Evolutionary conservation across 2,797 vertebrate species (phyloP), one percentile per base, ranked within the genome.

Genomic region (Lindbergichthys nudifrons): DNA sequence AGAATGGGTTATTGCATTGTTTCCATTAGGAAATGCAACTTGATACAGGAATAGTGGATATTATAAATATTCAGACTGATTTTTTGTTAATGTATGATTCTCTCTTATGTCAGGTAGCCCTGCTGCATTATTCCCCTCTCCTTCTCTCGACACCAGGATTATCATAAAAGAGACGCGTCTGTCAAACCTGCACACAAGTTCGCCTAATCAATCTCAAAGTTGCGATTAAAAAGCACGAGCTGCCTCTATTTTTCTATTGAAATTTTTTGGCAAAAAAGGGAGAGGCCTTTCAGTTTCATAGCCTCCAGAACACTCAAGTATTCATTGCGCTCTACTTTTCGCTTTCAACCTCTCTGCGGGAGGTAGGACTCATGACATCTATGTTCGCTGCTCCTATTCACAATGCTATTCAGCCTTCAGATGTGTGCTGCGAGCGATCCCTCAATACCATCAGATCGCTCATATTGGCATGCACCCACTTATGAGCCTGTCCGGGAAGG

Each of bases 291-390:
- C 96, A 95, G 95, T 95, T 94, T 93, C 92, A 94, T 92, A 90
- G 93, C 95, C 94, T 89, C 93, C 85, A 92, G 94, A 95, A 96
- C 92, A 94, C 92, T 95, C 95, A 95, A 90, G 95, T 96, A 94
- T 95, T 96, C 96, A 94, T 92, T 88, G 87, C 91, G 90, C 86
- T 93, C 93, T 87, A 87, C 90, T 94, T 92, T 90, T 91, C 87
- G 89, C 95, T 96, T 95, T 96, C 95, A 96, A 91, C 89, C 89
- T 95, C 96, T 92, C 95, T 63, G 94, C 93, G 83, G 95, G 96
- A 96, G 95, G 93, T 90, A 93, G 92, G 92, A 88, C 91, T 87
- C 88, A 90, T 96, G 96, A 96, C 94, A 96, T 96, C 94, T 96
- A 94, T 95, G 95, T 94, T 94, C 86, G 95, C 95, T 91, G 92